phyloP scores from a whole-genome alignment of 2,888 invertebrate species.

The Scaptomyza flava region DNA sequence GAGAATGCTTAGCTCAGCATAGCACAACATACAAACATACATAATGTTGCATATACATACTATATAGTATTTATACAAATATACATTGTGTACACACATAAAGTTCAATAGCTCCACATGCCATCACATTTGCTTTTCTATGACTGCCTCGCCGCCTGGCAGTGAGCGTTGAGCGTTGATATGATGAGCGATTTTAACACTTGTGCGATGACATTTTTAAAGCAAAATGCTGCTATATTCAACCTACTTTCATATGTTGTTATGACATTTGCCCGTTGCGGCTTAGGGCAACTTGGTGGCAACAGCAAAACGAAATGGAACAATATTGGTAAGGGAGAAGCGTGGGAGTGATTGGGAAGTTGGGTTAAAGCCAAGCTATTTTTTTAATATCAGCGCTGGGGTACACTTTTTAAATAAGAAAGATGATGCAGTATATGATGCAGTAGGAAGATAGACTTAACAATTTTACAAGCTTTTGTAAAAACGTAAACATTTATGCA shows the following conservation, averaged over 20 bases:
- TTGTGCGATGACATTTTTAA: constrained; percentile 73
- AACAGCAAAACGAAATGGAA: constrained; percentile 22
- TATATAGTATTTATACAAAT: constrained; percentile 6
- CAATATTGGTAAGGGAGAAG: not conserved
- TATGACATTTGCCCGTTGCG: constrained; percentile 65
- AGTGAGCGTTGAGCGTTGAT: constrained; percentile 43
- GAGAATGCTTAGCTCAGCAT: constrained; percentile 73
- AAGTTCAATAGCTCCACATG: constrained; percentile 63
- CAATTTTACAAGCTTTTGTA: too few relatives aligned
- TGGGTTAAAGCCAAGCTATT: constrained; percentile 11
- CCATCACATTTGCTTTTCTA: constrained; percentile 36
- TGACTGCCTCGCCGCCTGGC: constrained; percentile 3
- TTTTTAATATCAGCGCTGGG: constrained; percentile 8
- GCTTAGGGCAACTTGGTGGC: constrained; percentile 47
- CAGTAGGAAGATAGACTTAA: too few relatives aligned
- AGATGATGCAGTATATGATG: too few relatives aligned
- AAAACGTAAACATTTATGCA: too few relatives aligned
- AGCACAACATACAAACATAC: constrained; percentile 39
- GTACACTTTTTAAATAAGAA: constrained; percentile 12
- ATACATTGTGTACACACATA: constrained; percentile 38
- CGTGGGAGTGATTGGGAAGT: not conserved
- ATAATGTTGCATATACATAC: constrained; percentile 12
- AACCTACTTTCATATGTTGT: constrained; percentile 68
- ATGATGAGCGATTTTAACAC: constrained; percentile 79
- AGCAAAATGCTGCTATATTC: constrained; percentile 68